Percentiles rank a stretch among this genome's conserved stretches.
phyloP scores from a whole-genome alignment of 2,888 invertebrate species.

The Mylabris sibirica region DNA sequence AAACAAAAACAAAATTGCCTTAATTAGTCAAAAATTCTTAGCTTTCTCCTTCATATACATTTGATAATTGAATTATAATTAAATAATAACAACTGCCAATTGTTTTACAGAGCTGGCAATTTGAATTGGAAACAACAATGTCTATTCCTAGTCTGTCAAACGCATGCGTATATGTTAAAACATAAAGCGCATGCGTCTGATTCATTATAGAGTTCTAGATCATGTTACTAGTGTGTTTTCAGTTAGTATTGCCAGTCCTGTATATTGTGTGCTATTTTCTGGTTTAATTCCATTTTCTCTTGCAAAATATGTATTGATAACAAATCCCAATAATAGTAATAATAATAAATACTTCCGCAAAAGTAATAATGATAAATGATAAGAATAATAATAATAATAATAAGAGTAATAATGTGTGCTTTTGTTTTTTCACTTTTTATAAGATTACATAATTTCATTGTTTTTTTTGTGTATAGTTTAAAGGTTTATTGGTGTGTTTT shows the following conservation, averaged over 20 bases:
- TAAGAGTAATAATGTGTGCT: background rate
- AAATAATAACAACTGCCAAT: constrained; percentile 9
- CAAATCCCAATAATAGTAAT: background rate
- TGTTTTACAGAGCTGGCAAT: background rate
- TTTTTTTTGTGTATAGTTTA: no score
- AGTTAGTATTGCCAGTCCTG: no score
- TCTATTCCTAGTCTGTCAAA: no score
- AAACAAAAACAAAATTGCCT: background rate
- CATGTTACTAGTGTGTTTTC: no score
- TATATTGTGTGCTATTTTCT: background rate
- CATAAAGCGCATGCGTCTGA: no score
- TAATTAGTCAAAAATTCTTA: background rate
- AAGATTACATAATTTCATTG: no score
- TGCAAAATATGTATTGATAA: background rate
- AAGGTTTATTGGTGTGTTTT: background rate
- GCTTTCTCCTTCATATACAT: background rate
- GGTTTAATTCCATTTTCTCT: background rate
- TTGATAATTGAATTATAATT: background rate
- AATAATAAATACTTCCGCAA: background rate
- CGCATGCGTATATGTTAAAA: no score
- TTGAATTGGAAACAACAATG: background rate
- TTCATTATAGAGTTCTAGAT: no score
- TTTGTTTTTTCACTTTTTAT: background rate
- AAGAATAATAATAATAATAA: background rate
- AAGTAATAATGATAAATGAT: background rate